Percentiles rank a stretch among this genome's conserved stretches.
Evolutionary conservation across 2,113 vertebrate genomes (phyloP).

Genomic region (Cavia porcellus): DNA sequence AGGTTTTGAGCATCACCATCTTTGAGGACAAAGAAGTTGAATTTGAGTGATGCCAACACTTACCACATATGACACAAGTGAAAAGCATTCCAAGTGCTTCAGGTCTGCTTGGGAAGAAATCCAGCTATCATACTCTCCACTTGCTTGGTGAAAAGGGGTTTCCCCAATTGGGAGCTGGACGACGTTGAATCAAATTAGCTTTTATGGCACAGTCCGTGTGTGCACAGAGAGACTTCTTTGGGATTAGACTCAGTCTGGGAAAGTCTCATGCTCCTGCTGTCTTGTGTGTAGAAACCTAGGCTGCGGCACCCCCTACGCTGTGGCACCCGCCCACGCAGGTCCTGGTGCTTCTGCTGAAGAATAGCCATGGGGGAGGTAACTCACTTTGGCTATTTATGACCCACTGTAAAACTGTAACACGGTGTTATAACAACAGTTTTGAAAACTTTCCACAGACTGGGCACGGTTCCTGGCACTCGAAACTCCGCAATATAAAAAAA

Average conservation of each 20-base stretch:
- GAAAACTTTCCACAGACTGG: background rate
- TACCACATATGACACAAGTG: accelerated
- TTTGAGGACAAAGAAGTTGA: background rate
- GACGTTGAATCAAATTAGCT: background rate
- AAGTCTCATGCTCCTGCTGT: too few species aligned
- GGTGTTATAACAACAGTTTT: background rate
- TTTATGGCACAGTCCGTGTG: accelerated
- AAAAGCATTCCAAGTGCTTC: constrained; percentile 53
- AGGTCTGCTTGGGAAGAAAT: constrained; percentile 36
- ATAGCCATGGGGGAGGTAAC: accelerated
- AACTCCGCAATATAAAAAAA: background rate
- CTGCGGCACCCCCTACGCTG: accelerated
- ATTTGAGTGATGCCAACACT: accelerated
- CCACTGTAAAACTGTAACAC: accelerated
- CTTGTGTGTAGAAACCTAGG: accelerated
- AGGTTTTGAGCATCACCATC: background rate
- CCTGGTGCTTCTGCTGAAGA: background rate
- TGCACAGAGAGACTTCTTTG: accelerated
- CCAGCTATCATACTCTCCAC: constrained; percentile 66
- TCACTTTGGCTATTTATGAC: accelerated
- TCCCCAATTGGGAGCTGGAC: constrained; percentile 23
- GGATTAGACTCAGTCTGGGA: background rate
- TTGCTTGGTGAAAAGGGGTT: constrained; percentile 9
- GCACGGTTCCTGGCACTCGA: background rate
- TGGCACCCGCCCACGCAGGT: accelerated